Percentiles rank a stretch among this genome's conserved stretches.
Conservation (phyloP, 2,113 vertebrate species). For the Phaethornis superciliosus region DNA sequence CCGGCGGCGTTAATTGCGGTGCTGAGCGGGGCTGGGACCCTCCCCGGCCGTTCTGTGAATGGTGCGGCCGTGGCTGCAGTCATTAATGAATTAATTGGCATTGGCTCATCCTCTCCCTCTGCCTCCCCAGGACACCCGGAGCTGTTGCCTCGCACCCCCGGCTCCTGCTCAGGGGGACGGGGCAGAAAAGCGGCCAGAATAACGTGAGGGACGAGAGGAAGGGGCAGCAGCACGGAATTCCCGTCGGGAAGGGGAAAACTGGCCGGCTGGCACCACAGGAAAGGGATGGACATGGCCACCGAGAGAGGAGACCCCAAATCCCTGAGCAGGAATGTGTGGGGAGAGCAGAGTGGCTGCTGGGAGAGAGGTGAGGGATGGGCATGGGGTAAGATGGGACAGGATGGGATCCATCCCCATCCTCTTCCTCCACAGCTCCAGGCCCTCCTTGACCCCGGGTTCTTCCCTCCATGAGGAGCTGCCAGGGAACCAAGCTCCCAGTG, state of each 20-base stretch:
- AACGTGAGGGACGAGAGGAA: neutral
- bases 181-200: neutral
- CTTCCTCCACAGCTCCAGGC: neutral
- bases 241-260: neutral
- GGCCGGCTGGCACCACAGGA: accelerated
- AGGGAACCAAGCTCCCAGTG: neutral
- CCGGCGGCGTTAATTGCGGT: neutral
- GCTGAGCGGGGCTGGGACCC: neutral
- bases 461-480: neutral
- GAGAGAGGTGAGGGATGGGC: no score
- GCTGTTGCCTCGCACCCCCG: neutral
- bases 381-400: neutral
- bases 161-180: neutral
- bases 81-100: slow-evolving; percentile 38
- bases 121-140: neutral
- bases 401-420: neutral
- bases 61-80: neutral
- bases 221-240: neutral
- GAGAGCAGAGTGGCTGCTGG: accelerated
- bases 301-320: neutral
- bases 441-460: neutral
- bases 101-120: neutral
- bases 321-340: accelerated
- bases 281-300: neutral
- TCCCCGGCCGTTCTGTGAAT: neutral